Evolutionary conservation across 2,113 vertebrate species (phyloP).

Genomic region (Falco punctatus): DNA sequence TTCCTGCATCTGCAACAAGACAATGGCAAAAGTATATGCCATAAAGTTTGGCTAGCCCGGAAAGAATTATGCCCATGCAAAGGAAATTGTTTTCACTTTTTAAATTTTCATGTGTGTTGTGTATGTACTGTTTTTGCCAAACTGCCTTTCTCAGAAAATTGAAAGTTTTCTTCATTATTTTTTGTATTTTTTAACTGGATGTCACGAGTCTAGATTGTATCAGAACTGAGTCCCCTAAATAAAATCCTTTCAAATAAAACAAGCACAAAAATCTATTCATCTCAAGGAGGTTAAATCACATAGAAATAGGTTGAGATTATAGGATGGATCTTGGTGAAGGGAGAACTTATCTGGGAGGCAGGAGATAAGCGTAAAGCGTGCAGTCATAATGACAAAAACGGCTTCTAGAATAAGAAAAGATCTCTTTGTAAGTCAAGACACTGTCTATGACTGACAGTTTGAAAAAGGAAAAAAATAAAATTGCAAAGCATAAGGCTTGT

Average conservation of each 20-base stretch:
- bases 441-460: not conserved
- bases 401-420: conserved; percentile 42
- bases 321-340: conserved; percentile 8
- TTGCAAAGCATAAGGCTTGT: not conserved
- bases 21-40: not conserved
- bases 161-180: not conserved
- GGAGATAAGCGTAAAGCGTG: conserved; percentile 35
- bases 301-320: conserved; percentile 37
- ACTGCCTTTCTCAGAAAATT: not conserved
- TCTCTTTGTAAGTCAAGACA: conserved; percentile 20
- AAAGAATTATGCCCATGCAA: not conserved
- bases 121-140: not conserved
- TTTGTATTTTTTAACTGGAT: conserved; percentile 16
- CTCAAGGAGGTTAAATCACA: conserved; percentile 24
- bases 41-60: not conserved
- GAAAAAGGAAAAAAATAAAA: not conserved
- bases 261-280: not conserved
- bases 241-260: conserved; percentile 29
- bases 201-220: not conserved
- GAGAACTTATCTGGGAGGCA: conserved; percentile 29
- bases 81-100: not conserved
- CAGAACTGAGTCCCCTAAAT: not conserved
- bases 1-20: not conserved
- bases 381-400: conserved; percentile 34
- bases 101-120: not conserved